Conservation (phyloP, 2,888 invertebrate genomes). For the Calephelis perditalis region DNA sequence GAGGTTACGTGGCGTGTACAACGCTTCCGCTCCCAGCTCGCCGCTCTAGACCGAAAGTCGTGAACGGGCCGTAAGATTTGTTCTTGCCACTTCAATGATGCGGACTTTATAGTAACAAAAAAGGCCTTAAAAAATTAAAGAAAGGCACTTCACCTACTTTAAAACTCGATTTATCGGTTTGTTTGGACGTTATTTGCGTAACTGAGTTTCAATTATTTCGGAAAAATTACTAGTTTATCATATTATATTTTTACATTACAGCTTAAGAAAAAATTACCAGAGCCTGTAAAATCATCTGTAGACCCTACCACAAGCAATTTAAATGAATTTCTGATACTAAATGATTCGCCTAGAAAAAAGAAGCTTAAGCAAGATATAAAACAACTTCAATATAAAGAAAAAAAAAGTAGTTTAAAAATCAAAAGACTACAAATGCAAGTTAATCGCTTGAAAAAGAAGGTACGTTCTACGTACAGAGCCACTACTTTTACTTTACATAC, state of each 20-base stretch:
- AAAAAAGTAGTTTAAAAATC: conserved; percentile 14
- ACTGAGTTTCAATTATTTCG: background rate
- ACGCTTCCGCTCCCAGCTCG: no score
- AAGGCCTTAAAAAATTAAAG: conserved; percentile 4
- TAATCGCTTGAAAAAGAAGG: conserved; percentile 12
- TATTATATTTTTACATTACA: conserved; percentile 5
- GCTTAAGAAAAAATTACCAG: background rate
- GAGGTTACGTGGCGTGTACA: no score
- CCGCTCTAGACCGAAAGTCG: no score
- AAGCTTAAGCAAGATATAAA: background rate
- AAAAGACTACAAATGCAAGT: conserved; percentile 16
- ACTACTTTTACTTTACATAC: conserved; percentile 8
- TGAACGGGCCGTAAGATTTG: no score
- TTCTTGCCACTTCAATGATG: conserved; percentile 10
- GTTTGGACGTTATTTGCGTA: background rate
- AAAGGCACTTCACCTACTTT: background rate
- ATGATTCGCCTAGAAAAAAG: conserved; percentile 11
- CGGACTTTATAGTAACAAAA: background rate
- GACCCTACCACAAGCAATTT: conserved; percentile 6
- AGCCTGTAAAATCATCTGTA: background rate
- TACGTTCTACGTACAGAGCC: background rate
- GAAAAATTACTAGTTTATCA: background rate
- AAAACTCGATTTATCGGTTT: background rate
- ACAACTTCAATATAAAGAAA: background rate
- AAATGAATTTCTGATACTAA: conserved; percentile 14